phyloP scores from a whole-genome alignment of 1,140 invertebrate species.

The Parasteatoda tepidariorum region DNA sequence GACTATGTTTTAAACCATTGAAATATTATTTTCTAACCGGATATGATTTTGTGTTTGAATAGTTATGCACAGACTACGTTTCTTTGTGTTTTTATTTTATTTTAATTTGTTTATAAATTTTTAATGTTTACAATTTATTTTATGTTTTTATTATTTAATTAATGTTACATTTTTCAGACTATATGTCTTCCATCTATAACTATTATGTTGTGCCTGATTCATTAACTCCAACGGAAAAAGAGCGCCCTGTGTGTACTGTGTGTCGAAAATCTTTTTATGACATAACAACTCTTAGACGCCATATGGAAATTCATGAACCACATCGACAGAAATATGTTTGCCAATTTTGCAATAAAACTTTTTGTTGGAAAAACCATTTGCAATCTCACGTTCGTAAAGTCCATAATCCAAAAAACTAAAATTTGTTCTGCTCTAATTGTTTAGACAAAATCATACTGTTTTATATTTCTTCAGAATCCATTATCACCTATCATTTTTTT shows the following conservation, averaged over 20 bases:
- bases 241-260: constrained; percentile 44
- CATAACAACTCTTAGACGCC: constrained; percentile 37
- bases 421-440: background rate
- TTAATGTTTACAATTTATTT: too few species aligned
- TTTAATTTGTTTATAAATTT: too few species aligned
- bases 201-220: constrained; percentile 47
- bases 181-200: constrained; percentile 28
- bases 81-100: too few species aligned
- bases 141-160: background rate
- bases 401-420: constrained; percentile 31
- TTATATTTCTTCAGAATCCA: background rate
- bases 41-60: too few species aligned
- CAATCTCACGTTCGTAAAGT: constrained; percentile 59
- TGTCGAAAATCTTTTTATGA: constrained; percentile 55
- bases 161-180: constrained; percentile 39
- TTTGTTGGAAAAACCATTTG: constrained; percentile 59
- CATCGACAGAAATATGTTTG: constrained; percentile 57
- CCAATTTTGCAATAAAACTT: constrained; percentile 35
- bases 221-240: constrained; percentile 15
- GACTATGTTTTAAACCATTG: too few species aligned
- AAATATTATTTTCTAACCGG: too few species aligned
- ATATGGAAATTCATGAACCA: constrained; percentile 60
- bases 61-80: too few species aligned
- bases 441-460: background rate
- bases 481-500: background rate